A percentile compares a stretch with the other conserved stretches of the same genome.
Evolutionary conservation across 1,140 invertebrate species (phyloP).

Genomic region (Bombus pascuorum): DNA sequence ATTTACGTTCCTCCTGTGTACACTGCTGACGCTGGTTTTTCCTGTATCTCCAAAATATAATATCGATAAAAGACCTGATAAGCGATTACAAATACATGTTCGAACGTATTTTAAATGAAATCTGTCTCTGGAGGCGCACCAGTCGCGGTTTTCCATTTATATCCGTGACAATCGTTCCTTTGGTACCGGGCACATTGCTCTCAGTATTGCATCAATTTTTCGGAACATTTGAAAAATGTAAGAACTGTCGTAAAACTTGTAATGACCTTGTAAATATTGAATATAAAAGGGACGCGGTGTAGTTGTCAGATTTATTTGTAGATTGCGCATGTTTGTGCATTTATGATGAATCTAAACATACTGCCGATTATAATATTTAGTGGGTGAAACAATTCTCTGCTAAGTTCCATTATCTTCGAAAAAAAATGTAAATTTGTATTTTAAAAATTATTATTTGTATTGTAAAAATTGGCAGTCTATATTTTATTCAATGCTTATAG

Average conservation of each 20-base stretch:
- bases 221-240: background rate
- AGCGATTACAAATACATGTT: background rate
- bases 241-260: background rate
- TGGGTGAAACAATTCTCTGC: no score
- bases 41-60: background rate
- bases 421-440: no score
- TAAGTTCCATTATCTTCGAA: no score
- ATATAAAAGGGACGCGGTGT: background rate
- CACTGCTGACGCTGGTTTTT: background rate
- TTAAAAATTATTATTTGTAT: no score
- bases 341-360: no score
- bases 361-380: no score
- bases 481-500: no score
- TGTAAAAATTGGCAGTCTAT: no score
- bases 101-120: background rate
- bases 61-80: slow-evolving; percentile 1
- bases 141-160: background rate
- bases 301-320: no score
- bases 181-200: background rate
- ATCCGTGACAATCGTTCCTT: background rate
- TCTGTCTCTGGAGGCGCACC: background rate
- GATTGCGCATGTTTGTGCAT: no score
- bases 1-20: background rate
- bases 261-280: background rate
- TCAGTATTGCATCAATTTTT: background rate